Percentiles rank a stretch among this genome's conserved stretches.
phyloP scores from a whole-genome alignment of 2,797 vertebrate genomes.

The Liasis olivaceus region DNA sequence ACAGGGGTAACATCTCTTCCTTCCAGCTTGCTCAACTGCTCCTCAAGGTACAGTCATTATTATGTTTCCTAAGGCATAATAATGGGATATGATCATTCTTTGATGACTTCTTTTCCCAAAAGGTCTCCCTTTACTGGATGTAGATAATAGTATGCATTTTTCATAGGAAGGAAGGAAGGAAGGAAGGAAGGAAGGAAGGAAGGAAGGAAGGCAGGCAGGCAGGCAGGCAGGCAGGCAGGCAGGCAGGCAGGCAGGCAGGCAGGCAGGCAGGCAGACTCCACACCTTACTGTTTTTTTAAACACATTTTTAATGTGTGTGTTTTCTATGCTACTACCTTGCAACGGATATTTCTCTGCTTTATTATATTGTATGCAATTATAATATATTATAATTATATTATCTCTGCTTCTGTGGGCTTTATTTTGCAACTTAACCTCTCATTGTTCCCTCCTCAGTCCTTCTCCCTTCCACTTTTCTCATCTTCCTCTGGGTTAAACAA shows the following conservation, averaged over 20 bases:
- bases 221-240: background rate
- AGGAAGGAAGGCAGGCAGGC: background rate
- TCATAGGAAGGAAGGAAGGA: background rate
- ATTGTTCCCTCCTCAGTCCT: background rate
- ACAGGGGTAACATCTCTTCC: background rate
- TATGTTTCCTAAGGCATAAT: slow-evolving; percentile 38
- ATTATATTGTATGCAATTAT: background rate
- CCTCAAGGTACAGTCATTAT: slow-evolving; percentile 5
- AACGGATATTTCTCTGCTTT: slow-evolving; percentile 5
- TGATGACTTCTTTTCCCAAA: slow-evolving; percentile 43
- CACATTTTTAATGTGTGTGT: background rate
- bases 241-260: background rate
- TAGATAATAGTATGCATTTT: slow-evolving; percentile 47
- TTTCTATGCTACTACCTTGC: background rate
- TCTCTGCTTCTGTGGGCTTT: background rate
- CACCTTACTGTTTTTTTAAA: background rate
- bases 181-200: too few relatives aligned
- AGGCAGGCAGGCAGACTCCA: background rate
- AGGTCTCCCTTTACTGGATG: slow-evolving; percentile 39
- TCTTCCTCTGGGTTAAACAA: background rate
- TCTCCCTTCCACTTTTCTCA: background rate
- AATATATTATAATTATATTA: too few relatives aligned
- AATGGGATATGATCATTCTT: slow-evolving; percentile 49
- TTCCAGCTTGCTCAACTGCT: slow-evolving; percentile 25
- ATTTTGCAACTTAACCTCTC: background rate